Conservation (phyloP, 2,113 vertebrate genomes). For the Chionomys nivalis region DNA sequence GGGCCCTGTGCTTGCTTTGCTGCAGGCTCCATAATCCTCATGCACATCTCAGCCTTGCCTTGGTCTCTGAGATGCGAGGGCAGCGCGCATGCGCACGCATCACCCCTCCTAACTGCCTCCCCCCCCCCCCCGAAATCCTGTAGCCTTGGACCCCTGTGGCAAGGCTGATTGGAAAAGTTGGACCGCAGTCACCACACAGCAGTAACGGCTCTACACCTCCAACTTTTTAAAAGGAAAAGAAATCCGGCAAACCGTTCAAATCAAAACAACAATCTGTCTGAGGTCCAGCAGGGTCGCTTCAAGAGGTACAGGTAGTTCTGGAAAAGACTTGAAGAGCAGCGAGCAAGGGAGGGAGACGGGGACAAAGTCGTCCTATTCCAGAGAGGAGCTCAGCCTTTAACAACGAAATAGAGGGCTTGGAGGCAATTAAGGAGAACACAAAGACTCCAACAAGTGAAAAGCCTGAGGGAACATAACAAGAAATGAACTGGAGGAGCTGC, state of each 20-base stretch:
- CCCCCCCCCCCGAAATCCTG: not conserved
- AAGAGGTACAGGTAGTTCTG: conserved; percentile 77
- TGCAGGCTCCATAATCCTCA: not conserved
- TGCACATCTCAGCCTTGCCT: not conserved
- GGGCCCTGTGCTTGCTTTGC: not conserved
- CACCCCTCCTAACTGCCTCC: not conserved
- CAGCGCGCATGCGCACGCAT: no score
- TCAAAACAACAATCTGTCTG: conserved; percentile 58
- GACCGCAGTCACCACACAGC: not conserved
- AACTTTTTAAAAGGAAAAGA: conserved; percentile 68
- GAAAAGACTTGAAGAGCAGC: conserved; percentile 65
- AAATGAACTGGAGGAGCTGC: not conserved
- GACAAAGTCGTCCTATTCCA: conserved; percentile 59
- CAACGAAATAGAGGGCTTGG: conserved; percentile 43
- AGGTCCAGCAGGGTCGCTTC: conserved; percentile 54
- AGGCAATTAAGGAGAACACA: conserved; percentile 77
- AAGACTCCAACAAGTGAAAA: conserved; percentile 62
- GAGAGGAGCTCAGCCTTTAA: conserved; percentile 51
- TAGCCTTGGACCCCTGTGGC: not conserved
- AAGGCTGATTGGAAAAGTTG: conserved; percentile 7
- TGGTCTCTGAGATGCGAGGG: rapidly evolving
- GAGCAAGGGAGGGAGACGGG: not conserved
- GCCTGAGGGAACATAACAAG: conserved; percentile 25
- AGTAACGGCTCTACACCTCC: conserved; percentile 43
- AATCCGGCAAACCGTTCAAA: conserved; percentile 46